Conservation (phyloP, 2,888 invertebrate species). For the Eretmocerus hayati region DNA sequence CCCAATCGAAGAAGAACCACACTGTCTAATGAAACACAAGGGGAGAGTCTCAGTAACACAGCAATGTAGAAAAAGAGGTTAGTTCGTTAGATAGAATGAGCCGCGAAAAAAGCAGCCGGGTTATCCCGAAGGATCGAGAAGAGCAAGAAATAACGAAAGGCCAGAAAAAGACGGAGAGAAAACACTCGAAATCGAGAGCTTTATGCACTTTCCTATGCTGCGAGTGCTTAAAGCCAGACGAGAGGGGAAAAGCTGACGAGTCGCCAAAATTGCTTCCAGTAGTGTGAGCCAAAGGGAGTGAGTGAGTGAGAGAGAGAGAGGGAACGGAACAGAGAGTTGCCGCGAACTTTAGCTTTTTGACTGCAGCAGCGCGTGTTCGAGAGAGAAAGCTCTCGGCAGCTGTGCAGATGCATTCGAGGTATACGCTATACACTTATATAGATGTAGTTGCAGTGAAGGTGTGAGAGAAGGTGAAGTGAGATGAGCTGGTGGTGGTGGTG, state of each 20-base stretch:
- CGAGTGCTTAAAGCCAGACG: slow-evolving; percentile 29
- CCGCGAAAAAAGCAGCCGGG: not conserved
- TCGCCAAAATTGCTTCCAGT: slow-evolving; percentile 45
- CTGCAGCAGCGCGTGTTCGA: slow-evolving; percentile 15
- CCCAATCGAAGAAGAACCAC: too few relatives aligned
- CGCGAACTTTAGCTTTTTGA: slow-evolving; percentile 41
- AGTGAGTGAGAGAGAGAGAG: too few relatives aligned
- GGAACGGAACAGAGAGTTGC: not conserved
- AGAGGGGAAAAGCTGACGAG: slow-evolving; percentile 29
- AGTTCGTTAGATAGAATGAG: too few relatives aligned
- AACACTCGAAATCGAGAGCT: slow-evolving; percentile 34
- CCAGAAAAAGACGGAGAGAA: slow-evolving; percentile 14
- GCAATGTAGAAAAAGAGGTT: too few relatives aligned
- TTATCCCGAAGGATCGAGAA: slow-evolving; percentile 12
- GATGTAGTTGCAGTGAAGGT: slow-evolving; percentile 10
- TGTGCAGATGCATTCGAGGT: too few relatives aligned
- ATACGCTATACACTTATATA: too few relatives aligned
- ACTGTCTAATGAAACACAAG: too few relatives aligned
- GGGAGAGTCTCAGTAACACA: too few relatives aligned
- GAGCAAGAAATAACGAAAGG: slow-evolving; percentile 5
- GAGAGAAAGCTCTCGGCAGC: not conserved
- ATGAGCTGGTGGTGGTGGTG: not conserved
- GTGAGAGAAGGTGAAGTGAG: slow-evolving; percentile 21
- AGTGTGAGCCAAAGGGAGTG: too few relatives aligned
- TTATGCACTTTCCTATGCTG: slow-evolving; percentile 43